A percentile compares a stretch with the other conserved stretches of the same genome.
phyloP scores from a whole-genome alignment of 2,888 invertebrate species.

The Drosophila koepferae region DNA sequence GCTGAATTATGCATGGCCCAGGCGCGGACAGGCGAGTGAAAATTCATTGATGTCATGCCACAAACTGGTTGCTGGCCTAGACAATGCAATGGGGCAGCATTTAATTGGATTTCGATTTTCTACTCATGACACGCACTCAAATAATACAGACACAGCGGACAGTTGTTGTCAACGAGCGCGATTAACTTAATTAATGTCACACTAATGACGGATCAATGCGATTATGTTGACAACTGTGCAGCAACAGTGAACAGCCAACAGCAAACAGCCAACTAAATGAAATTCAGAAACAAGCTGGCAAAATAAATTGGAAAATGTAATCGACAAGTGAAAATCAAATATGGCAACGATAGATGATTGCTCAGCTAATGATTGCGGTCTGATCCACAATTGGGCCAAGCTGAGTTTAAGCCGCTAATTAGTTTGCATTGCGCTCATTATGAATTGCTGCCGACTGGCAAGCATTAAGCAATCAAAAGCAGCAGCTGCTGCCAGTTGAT shows the following conservation, averaged over 20 bases:
- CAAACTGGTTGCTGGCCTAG: slow-evolving; percentile 24
- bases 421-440: slow-evolving; percentile 60
- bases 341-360: slow-evolving; percentile 45
- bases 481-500: slow-evolving; percentile 28
- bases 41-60: slow-evolving; percentile 7
- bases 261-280: slow-evolving; percentile 48
- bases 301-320: slow-evolving; percentile 66
- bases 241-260: not conserved
- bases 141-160: slow-evolving; percentile 9
- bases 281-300: slow-evolving; percentile 54
- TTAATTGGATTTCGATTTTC: slow-evolving; percentile 79
- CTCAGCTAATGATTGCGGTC: slow-evolving; percentile 52
- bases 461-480: slow-evolving; percentile 28
- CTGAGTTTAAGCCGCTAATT: slow-evolving; percentile 64
- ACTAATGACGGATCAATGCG: slow-evolving; percentile 80
- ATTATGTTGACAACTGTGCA: slow-evolving; percentile 75
- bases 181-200: slow-evolving; percentile 82
- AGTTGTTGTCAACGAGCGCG: slow-evolving; percentile 51
- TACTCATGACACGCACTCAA: slow-evolving; percentile 57
- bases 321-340: slow-evolving; percentile 55
- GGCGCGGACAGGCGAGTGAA: not conserved
- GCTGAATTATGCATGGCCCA: slow-evolving; percentile 49
- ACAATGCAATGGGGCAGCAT: slow-evolving; percentile 29
- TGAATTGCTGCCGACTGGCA: slow-evolving; percentile 46
- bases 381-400: slow-evolving; percentile 31